phyloP scores from a whole-genome alignment of 2,113 vertebrate species.

The Lagopus leucura region DNA sequence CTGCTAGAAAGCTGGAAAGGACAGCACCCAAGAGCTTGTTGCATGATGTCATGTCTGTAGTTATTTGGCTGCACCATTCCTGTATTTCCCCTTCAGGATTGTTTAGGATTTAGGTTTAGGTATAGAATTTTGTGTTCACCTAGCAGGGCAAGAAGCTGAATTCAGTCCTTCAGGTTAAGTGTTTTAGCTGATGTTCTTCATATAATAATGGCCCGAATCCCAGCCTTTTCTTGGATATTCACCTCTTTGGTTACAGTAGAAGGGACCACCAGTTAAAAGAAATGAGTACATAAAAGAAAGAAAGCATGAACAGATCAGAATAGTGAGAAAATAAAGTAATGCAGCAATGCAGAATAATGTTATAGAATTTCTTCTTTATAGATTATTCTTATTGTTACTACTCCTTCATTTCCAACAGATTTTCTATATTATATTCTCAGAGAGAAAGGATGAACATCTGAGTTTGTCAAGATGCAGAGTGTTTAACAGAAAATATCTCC shows the following conservation, averaged over 20 bases:
- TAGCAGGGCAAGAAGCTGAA: not conserved
- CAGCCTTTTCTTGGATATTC: not conserved
- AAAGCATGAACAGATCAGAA: not conserved
- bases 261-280: not conserved
- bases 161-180: not conserved
- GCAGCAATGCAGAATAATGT: not conserved
- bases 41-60: not conserved
- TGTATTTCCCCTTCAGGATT: not conserved
- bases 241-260: not conserved
- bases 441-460: not conserved
- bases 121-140: not conserved
- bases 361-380: not conserved
- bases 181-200: not conserved
- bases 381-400: not conserved
- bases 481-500: constrained; percentile 12
- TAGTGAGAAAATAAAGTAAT: not conserved
- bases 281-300: not conserved
- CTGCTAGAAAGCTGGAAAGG: too few relatives aligned
- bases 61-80: not conserved
- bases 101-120: not conserved
- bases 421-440: not conserved
- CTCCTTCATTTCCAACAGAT: not conserved
- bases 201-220: not conserved
- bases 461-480: not conserved
- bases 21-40: too few relatives aligned